These are phyloP conservation scores for Mizuhopecten yessoensis DNA, from an alignment of 1,140 invertebrate species.

Conservation along the genomic window DNA sequence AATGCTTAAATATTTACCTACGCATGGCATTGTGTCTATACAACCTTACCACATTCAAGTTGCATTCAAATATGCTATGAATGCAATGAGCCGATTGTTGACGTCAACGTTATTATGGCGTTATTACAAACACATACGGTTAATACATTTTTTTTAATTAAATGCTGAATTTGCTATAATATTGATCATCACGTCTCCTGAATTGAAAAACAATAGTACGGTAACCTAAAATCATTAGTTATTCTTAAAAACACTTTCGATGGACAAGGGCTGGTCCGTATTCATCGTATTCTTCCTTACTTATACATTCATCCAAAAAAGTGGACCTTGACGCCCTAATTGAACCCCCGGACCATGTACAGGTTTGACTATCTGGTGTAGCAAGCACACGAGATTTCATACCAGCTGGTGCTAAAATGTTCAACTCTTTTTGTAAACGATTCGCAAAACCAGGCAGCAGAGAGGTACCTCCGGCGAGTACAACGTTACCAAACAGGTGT, in stretches of 20 bases:
- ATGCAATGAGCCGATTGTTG: too few relatives aligned
- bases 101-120: too few relatives aligned
- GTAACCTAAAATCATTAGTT: too few relatives aligned
- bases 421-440: neutral
- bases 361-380: neutral
- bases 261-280: neutral
- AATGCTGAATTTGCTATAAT: too few relatives aligned
- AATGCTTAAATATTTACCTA: too few relatives aligned
- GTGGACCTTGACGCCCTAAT: neutral
- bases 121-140: too few relatives aligned
- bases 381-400: neutral
- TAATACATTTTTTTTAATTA: too few relatives aligned
- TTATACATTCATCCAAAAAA: neutral
- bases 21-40: too few relatives aligned
- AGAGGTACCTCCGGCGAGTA: neutral
- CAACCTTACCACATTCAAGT: too few relatives aligned
- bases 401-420: neutral
- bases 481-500: neutral
- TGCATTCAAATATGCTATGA: too few relatives aligned
- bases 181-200: too few relatives aligned
- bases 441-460: neutral
- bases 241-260: neutral
- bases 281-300: conserved; percentile 3
- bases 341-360: neutral
- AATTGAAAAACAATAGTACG: too few relatives aligned